These are phyloP conservation scores for Limnephilus lunatus DNA, from an alignment of 2,888 invertebrate genomes.

Conservation along the genomic window DNA sequence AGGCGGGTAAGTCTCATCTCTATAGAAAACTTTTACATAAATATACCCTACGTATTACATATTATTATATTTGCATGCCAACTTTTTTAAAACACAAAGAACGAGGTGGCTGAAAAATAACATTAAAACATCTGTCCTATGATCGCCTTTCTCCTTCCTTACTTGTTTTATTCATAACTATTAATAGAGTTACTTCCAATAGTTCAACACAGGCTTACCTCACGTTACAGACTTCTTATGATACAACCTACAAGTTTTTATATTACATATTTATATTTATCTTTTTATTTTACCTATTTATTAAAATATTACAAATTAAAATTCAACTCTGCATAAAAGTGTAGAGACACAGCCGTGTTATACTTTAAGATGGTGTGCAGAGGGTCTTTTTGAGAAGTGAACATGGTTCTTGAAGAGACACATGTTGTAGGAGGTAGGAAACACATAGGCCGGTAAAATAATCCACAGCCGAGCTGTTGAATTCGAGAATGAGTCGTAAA, in stretches of 20 bases:
- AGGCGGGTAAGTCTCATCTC: conserved; percentile 75
- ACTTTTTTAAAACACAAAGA: not conserved
- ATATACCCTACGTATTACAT: not conserved
- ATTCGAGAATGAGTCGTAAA: no score
- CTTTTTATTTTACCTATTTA: no score
- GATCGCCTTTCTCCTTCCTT: not conserved
- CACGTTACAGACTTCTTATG: not conserved
- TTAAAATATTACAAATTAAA: no score
- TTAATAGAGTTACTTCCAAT: not conserved
- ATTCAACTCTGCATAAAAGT: no score
- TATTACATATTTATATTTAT: no score
- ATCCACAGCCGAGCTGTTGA: no score
- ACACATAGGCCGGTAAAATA: no score
- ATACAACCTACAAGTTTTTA: not conserved
- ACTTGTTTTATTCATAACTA: not conserved
- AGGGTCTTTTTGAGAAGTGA: no score
- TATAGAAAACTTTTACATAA: not conserved
- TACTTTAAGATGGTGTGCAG: no score
- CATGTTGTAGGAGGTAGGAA: no score
- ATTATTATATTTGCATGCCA: not conserved
- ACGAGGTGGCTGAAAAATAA: not conserved
- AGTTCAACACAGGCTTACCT: not conserved
- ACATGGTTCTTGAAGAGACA: no score
- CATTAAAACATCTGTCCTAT: not conserved
- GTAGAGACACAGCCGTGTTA: no score